Percentiles rank a stretch among this genome's conserved stretches.
Evolutionary conservation across 2,797 vertebrate genomes (phyloP).

Genomic region (Leptoclinus maculatus): DNA sequence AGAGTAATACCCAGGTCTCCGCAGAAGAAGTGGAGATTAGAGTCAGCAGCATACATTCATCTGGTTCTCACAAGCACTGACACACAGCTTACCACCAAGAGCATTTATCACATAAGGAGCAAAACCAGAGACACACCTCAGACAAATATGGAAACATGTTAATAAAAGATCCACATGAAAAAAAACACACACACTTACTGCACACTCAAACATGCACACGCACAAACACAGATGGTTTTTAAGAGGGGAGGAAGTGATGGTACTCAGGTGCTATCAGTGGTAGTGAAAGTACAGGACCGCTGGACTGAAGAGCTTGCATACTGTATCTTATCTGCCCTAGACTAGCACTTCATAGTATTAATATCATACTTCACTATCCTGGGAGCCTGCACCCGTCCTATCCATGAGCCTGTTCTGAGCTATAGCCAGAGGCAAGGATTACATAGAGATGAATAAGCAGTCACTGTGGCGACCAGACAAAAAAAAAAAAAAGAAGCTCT

Average conservation of each 20-base stretch:
- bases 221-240: slow-evolving; percentile 8
- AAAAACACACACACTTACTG: background rate
- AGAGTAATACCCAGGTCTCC: slow-evolving; percentile 75
- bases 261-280: slow-evolving; percentile 56
- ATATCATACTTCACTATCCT: slow-evolving; percentile 69
- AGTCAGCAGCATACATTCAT: slow-evolving; percentile 69
- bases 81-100: slow-evolving; percentile 59
- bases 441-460: slow-evolving; percentile 67
- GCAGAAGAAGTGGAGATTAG: slow-evolving; percentile 74
- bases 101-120: slow-evolving; percentile 66
- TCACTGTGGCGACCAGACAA: slow-evolving; percentile 42
- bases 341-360: slow-evolving; percentile 72
- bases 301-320: slow-evolving; percentile 65
- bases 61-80: slow-evolving; percentile 62
- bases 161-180: slow-evolving; percentile 35
- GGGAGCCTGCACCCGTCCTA: slow-evolving; percentile 37
- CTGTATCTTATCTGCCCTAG: slow-evolving; percentile 71
- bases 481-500: slow-evolving; percentile 19
- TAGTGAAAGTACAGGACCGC: slow-evolving; percentile 55
- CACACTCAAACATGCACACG: slow-evolving; percentile 8
- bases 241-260: slow-evolving; percentile 45
- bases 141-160: slow-evolving; percentile 44
- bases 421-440: slow-evolving; percentile 64
- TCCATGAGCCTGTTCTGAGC: slow-evolving; percentile 53
- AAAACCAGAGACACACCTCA: slow-evolving; percentile 34